A percentile compares a stretch with the other conserved stretches of the same genome.
Evolutionary conservation across 1,140 invertebrate species (phyloP).

Genomic region (Melipona quadrifasciata): DNA sequence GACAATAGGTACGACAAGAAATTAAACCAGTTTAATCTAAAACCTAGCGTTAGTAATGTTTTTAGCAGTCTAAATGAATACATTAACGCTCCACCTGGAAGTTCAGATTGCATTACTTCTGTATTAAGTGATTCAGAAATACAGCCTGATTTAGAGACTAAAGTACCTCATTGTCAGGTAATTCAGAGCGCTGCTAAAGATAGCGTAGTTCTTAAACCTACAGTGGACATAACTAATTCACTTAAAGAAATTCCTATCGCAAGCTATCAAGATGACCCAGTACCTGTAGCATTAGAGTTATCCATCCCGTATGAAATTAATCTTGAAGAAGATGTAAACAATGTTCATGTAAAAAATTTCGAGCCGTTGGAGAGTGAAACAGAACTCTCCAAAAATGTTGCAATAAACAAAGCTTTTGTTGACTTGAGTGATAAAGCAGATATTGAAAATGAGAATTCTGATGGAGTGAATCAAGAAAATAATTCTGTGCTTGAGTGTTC

Average conservation of each 20-base stretch:
- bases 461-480: constrained; percentile 50
- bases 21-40: constrained; percentile 77
- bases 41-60: constrained; percentile 84
- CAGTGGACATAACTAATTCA: neutral
- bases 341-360: neutral
- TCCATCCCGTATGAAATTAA: neutral
- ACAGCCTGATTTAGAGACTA: constrained; percentile 13
- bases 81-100: constrained; percentile 79
- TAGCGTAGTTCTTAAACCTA: constrained; percentile 15
- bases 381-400: neutral
- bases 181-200: constrained; percentile 4
- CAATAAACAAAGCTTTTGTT: neutral
- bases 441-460: constrained; percentile 27
- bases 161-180: neutral
- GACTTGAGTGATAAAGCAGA: neutral
- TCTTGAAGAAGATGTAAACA: neutral
- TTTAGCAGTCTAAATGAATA: constrained; percentile 86
- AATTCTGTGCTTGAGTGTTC: neutral
- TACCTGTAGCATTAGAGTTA: neutral
- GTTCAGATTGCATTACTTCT: constrained; percentile 63
- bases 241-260: neutral
- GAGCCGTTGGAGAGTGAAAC: neutral
- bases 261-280: neutral
- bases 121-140: constrained; percentile 30
- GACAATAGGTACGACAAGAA: constrained; percentile 78